These are phyloP conservation scores for Cyanoramphus novaezelandiae DNA, from an alignment of 2,113 vertebrate genomes.

Conservation along the genomic window DNA sequence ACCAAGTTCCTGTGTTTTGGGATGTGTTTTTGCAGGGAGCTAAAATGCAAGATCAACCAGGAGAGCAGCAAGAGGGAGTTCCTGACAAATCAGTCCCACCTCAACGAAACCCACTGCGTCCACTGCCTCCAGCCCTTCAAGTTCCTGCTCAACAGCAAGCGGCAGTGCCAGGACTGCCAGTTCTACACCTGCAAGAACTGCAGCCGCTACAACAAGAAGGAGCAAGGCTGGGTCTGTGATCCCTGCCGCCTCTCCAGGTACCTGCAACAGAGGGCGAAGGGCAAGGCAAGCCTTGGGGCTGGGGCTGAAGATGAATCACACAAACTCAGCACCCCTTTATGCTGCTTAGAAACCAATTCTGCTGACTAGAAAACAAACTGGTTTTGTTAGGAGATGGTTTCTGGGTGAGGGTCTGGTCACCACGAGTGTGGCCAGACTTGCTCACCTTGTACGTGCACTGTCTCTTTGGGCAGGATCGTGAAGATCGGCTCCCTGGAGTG, in stretches of 20 bases:
- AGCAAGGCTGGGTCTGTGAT: constrained; percentile 86
- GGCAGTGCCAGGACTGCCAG: constrained; percentile 85
- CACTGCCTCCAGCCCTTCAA: constrained; percentile 89
- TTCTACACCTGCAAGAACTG: constrained; percentile 85
- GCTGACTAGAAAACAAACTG: neutral
- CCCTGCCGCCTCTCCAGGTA: constrained; percentile 88
- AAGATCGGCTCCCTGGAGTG: constrained; percentile 89
- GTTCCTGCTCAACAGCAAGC: constrained; percentile 83
- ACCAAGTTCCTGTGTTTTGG: neutral
- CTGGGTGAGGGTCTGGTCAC: neutral
- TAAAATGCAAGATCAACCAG: constrained; percentile 84
- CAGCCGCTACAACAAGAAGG: constrained; percentile 84
- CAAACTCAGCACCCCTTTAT: neutral
- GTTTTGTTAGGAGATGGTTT: neutral
- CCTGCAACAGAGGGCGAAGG: accelerated
- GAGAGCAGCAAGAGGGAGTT: constrained; percentile 85
- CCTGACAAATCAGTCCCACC: constrained; percentile 73
- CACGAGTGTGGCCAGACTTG: accelerated
- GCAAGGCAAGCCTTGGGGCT: accelerated
- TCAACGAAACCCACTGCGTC: constrained; percentile 84
- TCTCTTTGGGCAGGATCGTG: constrained; percentile 76
- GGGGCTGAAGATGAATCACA: neutral
- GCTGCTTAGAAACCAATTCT: neutral
- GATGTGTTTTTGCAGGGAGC: constrained; percentile 68
- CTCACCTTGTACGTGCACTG: neutral